A percentile compares a stretch with the other conserved stretches of the same genome.
Evolutionary conservation across 2,113 vertebrate species (phyloP).

Genomic region (Ovibos moschatus): DNA sequence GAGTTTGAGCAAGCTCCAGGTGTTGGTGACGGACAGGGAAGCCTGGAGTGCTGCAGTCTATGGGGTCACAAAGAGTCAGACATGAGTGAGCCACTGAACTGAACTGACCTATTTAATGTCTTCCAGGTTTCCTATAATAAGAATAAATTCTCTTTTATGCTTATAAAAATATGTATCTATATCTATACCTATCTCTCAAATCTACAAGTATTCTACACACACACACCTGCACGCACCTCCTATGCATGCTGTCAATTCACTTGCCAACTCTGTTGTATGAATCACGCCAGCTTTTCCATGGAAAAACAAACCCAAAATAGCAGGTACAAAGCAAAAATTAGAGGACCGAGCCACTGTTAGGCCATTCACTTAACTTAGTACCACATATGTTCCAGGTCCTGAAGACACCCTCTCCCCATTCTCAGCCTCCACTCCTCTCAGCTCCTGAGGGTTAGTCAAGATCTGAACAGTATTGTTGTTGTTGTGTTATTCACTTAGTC

Average conservation of each 20-base stretch:
- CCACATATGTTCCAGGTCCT: accelerated
- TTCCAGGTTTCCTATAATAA: neutral
- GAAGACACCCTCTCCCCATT: accelerated
- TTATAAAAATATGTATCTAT: neutral
- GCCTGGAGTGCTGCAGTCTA: neutral
- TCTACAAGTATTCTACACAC: neutral
- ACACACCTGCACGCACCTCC: accelerated
- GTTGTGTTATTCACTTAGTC: neutral
- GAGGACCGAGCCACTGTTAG: accelerated
- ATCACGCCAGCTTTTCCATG: neutral
- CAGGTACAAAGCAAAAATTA: neutral
- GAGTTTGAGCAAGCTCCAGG: neutral
- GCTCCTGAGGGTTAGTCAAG: neutral
- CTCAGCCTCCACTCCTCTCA: accelerated
- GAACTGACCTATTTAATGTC: neutral
- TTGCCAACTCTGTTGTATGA: no score
- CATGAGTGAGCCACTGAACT: neutral
- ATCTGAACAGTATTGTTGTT: accelerated
- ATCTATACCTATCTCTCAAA: neutral
- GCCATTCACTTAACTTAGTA: accelerated
- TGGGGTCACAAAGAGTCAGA: neutral
- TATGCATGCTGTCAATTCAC: accelerated
- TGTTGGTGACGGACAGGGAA: neutral
- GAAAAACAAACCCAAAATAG: neutral
- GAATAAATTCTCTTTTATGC: neutral